phyloP scores from a whole-genome alignment of 2,888 invertebrate species.

The Embidobia sp. region DNA sequence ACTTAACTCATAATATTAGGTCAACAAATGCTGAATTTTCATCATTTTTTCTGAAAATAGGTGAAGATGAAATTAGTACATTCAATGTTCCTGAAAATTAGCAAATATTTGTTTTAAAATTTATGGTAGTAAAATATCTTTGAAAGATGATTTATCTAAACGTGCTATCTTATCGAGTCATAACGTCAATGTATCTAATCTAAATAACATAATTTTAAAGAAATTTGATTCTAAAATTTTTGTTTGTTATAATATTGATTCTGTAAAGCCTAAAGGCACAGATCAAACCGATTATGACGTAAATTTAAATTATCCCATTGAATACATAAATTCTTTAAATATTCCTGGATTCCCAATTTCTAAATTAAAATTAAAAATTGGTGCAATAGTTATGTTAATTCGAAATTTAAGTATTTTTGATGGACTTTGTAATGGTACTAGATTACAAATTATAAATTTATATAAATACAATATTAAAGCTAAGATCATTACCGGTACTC shows the following conservation, averaged over 20 bases:
- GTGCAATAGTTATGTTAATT: slow-evolving; percentile 13
- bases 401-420: slow-evolving; percentile 1
- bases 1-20: slow-evolving; percentile 10
- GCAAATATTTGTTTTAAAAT: neutral
- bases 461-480: slow-evolving; percentile 16
- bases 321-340: slow-evolving; percentile 15
- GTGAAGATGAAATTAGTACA: neutral
- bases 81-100: neutral
- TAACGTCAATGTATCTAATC: slow-evolving; percentile 3
- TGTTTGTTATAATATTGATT: slow-evolving; percentile 4
- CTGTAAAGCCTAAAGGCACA: neutral
- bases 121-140: neutral
- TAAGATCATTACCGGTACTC: neutral
- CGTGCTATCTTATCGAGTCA: slow-evolving; percentile 5
- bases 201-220: slow-evolving; percentile 1
- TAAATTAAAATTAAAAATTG: slow-evolving; percentile 3
- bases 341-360: slow-evolving; percentile 7
- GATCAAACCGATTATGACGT: neutral
- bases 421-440: slow-evolving; percentile 7
- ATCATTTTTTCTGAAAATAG: slow-evolving; percentile 15
- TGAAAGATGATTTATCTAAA: neutral
- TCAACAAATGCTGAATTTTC: neutral
- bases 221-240: neutral
- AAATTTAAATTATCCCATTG: slow-evolving; percentile 17
- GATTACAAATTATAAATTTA: slow-evolving; percentile 14